Evolutionary conservation across 1,140 invertebrate genomes (phyloP).

Genomic region (Apocrypta bakeri): DNA sequence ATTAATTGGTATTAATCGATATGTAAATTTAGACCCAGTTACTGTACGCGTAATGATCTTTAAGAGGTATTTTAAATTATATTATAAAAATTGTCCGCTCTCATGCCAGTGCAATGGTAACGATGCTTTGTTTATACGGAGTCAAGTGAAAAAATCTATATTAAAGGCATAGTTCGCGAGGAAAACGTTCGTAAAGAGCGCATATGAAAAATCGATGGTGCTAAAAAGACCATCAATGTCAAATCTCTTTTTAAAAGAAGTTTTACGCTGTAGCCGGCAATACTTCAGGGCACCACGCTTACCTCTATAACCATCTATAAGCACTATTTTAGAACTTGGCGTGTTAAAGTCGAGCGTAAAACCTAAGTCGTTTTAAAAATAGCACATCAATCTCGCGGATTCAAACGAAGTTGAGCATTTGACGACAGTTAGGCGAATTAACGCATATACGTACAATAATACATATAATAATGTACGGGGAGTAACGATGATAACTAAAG

Average conservation of each 20-base stretch:
- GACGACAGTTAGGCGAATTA: no score
- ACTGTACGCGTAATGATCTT: no score
- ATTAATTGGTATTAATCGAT: no score
- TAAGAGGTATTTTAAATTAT: no score
- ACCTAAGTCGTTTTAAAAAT: slow-evolving; percentile 35
- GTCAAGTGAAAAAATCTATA: not conserved
- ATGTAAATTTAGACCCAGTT: no score
- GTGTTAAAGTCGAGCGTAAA: slow-evolving; percentile 35
- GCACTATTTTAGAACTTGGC: slow-evolving; percentile 35
- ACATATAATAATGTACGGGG: no score
- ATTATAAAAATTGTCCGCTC: no score
- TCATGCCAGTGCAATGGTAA: no score
- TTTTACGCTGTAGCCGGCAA: not conserved
- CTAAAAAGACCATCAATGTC: slow-evolving; percentile 40
- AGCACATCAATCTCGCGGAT: slow-evolving; percentile 20
- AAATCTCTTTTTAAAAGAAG: slow-evolving; percentile 44
- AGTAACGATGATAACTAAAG: no score
- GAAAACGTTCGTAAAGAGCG: slow-evolving; percentile 11
- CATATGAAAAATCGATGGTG: slow-evolving; percentile 32
- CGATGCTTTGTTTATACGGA: no score
- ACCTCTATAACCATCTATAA: slow-evolving; percentile 9
- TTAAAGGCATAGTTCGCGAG: not conserved
- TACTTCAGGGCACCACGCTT: no score
- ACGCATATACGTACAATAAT: no score
- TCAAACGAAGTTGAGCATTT: not conserved